Base-by-base conservation (phyloP, 1,140 invertebrate genomes). In the Drosophila busckii region DNA sequence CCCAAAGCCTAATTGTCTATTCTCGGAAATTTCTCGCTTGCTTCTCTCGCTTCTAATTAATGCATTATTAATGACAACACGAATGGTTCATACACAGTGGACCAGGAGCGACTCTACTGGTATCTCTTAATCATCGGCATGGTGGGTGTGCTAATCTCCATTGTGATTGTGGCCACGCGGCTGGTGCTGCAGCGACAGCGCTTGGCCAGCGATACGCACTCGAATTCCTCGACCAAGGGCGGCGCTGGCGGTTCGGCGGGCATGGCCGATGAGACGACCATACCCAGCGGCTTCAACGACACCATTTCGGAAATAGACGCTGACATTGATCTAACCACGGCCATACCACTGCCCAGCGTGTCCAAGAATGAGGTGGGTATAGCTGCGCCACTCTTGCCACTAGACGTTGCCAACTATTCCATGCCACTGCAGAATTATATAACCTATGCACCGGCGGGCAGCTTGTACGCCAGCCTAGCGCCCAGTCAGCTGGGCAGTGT, bases 21-120 rank as follows among this genome's bases (percentile, higher is more conserved):
- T n/a, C n/a, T n/a, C n/a, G n/a, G n/a, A n/a, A n/a, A n/a, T n/a
- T n/a, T n/a, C n/a, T n/a, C n/a, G n/a, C n/a, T n/a, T n/a, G n/a
- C n/a, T n/a, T n/a, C n/a, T n/a, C n/a, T n/a, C n/a, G n/a, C n/a
- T n/a, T n/a, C n/a, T n/a, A n/a, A n/a, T n/a, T n/a, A n/a, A n/a
- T n/a, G n/a, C n/a, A n/a, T n/a, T n/a, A n/a, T n/a, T n/a, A n/a
- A n/a, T n/a, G n/a, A n/a, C n/a, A n/a, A n/a, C n/a, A n/a, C n/a
- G n/a, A n/a, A n/a, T n/a, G n/a, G n/a, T n/a, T 28, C 7, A 29
- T 41, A 87, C 87, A 16, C 90, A 95, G 94, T 91, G 71, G 93
- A 95, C 86, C 90, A 92, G 69, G 93, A 95, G 75, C 93, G 93
- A 48, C 91, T 94, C 58, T 92, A 93, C 83, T 88, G 95, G 40